These are phyloP conservation scores for Anas georgica DNA, from an alignment of 2,797 vertebrate species.

Conservation along the genomic window DNA sequence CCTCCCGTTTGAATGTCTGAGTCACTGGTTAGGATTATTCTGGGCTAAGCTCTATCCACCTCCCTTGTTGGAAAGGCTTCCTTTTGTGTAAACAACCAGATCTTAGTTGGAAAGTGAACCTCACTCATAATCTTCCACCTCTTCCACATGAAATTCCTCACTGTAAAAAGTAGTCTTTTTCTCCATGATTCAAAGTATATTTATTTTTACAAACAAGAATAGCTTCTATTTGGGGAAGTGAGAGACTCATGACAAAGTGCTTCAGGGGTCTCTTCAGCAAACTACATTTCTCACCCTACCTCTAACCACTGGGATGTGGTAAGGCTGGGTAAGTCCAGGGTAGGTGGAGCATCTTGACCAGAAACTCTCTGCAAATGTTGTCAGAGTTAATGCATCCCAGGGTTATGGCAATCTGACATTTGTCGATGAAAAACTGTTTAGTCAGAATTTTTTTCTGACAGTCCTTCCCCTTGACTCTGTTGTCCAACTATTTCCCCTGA, in stretches of 20 bases:
- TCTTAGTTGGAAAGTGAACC: not conserved
- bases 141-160: not conserved
- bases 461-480: not conserved
- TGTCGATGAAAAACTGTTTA: slow-evolving; percentile 4
- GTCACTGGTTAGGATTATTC: not conserved
- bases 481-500: slow-evolving; percentile 26
- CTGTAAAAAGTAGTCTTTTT: not conserved
- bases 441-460: slow-evolving; percentile 24
- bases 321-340: not conserved
- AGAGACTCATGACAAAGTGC: not conserved
- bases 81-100: not conserved
- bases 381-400: not conserved
- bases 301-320: not conserved
- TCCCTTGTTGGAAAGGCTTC: not conserved
- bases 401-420: not conserved
- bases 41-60: not conserved
- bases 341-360: not conserved
- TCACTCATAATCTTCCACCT: not conserved
- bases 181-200: not conserved
- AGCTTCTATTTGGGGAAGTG: not conserved
- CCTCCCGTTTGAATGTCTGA: not conserved
- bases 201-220: not conserved
- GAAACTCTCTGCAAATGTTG: not conserved
- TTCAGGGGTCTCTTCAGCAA: not conserved
- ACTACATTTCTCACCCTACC: not conserved